Conservation (phyloP, 2,113 vertebrate genomes). For the Xenopus borealis region DNA sequence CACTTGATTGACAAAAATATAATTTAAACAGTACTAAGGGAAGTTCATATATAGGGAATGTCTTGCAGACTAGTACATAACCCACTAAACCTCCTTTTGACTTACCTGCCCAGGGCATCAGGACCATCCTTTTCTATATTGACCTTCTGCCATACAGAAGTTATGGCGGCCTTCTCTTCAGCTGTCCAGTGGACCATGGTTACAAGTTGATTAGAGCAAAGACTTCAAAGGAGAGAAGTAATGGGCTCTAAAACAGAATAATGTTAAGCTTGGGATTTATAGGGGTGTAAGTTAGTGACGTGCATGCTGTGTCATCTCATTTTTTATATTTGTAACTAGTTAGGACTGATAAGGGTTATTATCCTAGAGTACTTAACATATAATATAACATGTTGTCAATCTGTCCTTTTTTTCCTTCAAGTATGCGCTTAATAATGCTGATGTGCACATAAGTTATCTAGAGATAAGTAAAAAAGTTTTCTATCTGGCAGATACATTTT, state of each 20-base stretch:
- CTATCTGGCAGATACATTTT: background rate
- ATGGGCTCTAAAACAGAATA: background rate
- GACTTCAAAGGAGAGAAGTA: background rate
- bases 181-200: conserved; percentile 63
- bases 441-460: background rate
- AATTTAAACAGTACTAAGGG: no score
- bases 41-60: no score
- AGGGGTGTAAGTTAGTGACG: background rate
- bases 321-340: background rate
- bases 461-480: conserved; percentile 2
- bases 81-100: no score
- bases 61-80: no score
- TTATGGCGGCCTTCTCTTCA: conserved; percentile 54
- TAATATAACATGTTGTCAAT: background rate
- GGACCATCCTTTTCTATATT: background rate
- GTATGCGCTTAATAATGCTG: background rate
- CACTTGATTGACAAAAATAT: no score
- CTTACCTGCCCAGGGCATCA: conserved; percentile 59
- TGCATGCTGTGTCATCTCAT: conserved; percentile 14
- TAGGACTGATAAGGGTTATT: conserved; percentile 4
- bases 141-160: conserved; percentile 50
- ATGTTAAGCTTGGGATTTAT: background rate
- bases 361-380: background rate
- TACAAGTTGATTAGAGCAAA: background rate
- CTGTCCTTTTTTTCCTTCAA: background rate